Base-by-base conservation (phyloP, 2,113 vertebrate genomes). In the Lepisosteus oculatus region DNA sequence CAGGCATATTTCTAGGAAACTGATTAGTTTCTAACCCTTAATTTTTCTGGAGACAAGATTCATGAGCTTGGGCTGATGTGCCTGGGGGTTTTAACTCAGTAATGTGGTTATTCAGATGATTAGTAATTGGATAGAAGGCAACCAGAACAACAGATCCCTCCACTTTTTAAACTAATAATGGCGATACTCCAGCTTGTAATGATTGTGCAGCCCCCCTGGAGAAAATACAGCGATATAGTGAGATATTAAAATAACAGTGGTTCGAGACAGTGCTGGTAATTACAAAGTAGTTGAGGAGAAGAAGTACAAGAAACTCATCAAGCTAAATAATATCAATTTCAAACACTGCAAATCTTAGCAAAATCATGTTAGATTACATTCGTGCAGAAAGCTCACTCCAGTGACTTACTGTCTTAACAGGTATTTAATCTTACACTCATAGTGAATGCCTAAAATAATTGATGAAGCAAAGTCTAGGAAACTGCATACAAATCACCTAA, bases 111-210 rank as follows among this genome's bases (percentile, higher is more conserved):
- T 47, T 43, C 12, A 68, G 29, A 68, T 55, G 4, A 86, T 82
- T 77, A 81, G 76, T 74, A 85, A 83, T 84, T 77, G 82, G 84
- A 76, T 72, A 72, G 13, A 55, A 55, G 43, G 64, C 55, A 29
- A 29, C 29, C 17, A 44, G 65, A 67, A 73, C 88, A 87, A 87
- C 88, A 86, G 78, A 86, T 6, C 9, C 47, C 47, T 51, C 47
- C 47, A 51, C 5, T 83, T 88, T 84, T 84, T 84, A 83, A 87
- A 86, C 85, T 85, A 84, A 86, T 87, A 87, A 88, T 87, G 82
- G 85, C 82, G 79, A 89, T 86, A 81, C 84, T 84, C 88, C 80
- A 85, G 83, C 85, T 80, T 79, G 81, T 86, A 88, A 90, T 85
- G 85, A 90, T 81, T 79, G 55, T 78, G 76, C 68, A 71, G 73